phyloP scores from a whole-genome alignment of 2,888 invertebrate species.

The Clepsis dumicolana region DNA sequence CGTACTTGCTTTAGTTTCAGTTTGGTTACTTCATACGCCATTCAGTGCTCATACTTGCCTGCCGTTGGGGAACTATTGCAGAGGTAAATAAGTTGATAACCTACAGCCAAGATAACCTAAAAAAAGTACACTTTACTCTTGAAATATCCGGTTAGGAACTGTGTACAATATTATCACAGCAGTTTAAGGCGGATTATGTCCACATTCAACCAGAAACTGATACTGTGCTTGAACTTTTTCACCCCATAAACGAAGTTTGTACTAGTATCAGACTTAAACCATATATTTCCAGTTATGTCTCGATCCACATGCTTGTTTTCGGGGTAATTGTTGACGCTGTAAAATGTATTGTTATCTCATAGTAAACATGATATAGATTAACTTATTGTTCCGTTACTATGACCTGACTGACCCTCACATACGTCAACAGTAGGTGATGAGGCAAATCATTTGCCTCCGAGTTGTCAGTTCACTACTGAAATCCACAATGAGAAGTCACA shows the following conservation, averaged over 20 bases:
- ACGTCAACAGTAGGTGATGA: slow-evolving; percentile 84
- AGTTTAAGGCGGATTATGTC: slow-evolving; percentile 48
- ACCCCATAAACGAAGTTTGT: slow-evolving; percentile 50
- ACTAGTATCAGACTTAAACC: slow-evolving; percentile 46
- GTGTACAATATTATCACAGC: slow-evolving; percentile 36
- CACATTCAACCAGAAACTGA: slow-evolving; percentile 45
- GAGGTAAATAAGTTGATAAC: slow-evolving; percentile 42
- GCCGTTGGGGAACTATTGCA: slow-evolving; percentile 13
- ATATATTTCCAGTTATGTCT: slow-evolving; percentile 49
- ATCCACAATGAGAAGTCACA: slow-evolving; percentile 83
- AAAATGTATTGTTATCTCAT: slow-evolving; percentile 44
- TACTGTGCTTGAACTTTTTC: slow-evolving; percentile 57
- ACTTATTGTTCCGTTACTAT: slow-evolving; percentile 56
- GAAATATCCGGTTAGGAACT: slow-evolving; percentile 27
- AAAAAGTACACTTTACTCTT: slow-evolving; percentile 10
- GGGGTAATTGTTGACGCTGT: slow-evolving; percentile 45
- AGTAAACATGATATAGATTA: slow-evolving; percentile 45
- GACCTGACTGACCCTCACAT: slow-evolving; percentile 80
- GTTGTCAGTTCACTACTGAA: slow-evolving; percentile 79
- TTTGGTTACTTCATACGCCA: slow-evolving; percentile 26
- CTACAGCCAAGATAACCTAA: slow-evolving; percentile 38
- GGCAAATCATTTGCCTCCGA: slow-evolving; percentile 76
- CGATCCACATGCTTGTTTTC: slow-evolving; percentile 18
- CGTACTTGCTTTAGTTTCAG: not conserved
- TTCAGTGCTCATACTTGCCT: slow-evolving; percentile 11